Evolutionary conservation across 2,888 invertebrate species (phyloP).

Genomic region (Lepeophtheirus nordmannii): DNA sequence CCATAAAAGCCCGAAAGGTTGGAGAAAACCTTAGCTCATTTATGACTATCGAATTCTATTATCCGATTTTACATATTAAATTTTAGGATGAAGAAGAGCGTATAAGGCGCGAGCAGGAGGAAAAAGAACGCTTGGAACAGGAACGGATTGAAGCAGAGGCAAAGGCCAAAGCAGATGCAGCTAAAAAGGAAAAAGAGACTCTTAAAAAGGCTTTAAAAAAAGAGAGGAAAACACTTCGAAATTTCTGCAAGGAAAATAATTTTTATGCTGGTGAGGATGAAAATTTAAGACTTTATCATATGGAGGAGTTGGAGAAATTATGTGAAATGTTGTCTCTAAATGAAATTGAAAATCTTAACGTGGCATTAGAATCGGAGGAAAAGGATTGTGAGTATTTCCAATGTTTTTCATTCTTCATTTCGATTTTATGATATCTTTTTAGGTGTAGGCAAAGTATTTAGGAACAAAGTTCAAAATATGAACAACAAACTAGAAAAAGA

Average conservation of each 20-base stretch:
- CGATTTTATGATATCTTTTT: background rate
- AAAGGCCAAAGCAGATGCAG: constrained; percentile 59
- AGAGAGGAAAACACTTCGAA: constrained; percentile 48
- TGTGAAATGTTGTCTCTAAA: constrained; percentile 52
- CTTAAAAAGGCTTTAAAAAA: constrained; percentile 70
- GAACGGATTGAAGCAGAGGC: constrained; percentile 63
- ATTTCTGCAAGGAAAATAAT: constrained; percentile 53
- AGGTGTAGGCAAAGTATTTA: background rate
- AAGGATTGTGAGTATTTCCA: constrained; percentile 24
- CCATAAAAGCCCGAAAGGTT: constrained; percentile 39
- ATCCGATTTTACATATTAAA: background rate
- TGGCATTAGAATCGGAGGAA: constrained; percentile 41
- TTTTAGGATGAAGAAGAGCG: constrained; percentile 46
- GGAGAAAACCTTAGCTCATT: background rate
- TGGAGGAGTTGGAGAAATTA: constrained; percentile 80
- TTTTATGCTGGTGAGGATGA: constrained; percentile 58
- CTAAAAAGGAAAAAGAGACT: constrained; percentile 68
- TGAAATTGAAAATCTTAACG: constrained; percentile 54
- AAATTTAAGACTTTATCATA: constrained; percentile 53
- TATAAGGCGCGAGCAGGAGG: constrained; percentile 48
- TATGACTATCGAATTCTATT: background rate
- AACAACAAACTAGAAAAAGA: constrained; percentile 64
- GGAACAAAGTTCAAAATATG: constrained; percentile 31
- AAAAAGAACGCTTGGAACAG: constrained; percentile 44
- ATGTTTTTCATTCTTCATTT: background rate